Percentiles rank a stretch among this genome's conserved stretches.
Evolutionary conservation across 2,113 vertebrate species (phyloP).

Genomic region (Aviceda subcristata): DNA sequence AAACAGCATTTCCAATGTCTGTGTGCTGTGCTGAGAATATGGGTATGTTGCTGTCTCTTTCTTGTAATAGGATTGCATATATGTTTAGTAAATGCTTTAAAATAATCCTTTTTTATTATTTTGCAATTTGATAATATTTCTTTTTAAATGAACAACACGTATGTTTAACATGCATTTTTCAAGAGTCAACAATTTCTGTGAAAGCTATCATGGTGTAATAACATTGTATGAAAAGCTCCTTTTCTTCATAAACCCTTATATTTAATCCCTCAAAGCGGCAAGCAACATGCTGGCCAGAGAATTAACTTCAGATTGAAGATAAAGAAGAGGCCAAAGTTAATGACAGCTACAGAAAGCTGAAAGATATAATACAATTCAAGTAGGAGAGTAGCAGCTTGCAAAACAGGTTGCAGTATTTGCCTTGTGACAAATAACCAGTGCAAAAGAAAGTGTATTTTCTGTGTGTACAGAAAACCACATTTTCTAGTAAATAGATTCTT

Average conservation of each 20-base stretch:
- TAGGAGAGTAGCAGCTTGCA: slow-evolving; percentile 49
- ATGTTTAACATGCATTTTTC: slow-evolving; percentile 60
- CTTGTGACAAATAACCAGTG: not conserved
- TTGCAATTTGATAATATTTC: slow-evolving; percentile 61
- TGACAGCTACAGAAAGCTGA: slow-evolving; percentile 66
- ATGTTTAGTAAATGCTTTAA: slow-evolving; percentile 4
- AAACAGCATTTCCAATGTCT: not conserved
- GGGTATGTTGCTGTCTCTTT: not conserved
- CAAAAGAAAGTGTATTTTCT: slow-evolving; percentile 39
- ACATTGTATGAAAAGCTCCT: slow-evolving; percentile 80
- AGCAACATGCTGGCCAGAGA: slow-evolving; percentile 74
- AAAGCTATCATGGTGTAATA: slow-evolving; percentile 81
- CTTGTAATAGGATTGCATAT: slow-evolving; percentile 35
- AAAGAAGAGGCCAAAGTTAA: slow-evolving; percentile 75
- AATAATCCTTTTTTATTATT: slow-evolving; percentile 65
- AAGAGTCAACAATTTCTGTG: slow-evolving; percentile 74
- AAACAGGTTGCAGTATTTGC: slow-evolving; percentile 37
- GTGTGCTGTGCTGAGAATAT: not conserved
- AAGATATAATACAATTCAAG: slow-evolving; percentile 62
- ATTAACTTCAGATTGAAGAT: slow-evolving; percentile 83
- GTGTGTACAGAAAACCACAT: not conserved
- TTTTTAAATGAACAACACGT: slow-evolving; percentile 74
- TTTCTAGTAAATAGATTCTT: slow-evolving; percentile 25
- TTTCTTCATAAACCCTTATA: slow-evolving; percentile 81
- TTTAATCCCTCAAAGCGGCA: slow-evolving; percentile 78